Evolutionary conservation across 2,797 vertebrate genomes (phyloP).

Genomic region (Epinephelus awoara): DNA sequence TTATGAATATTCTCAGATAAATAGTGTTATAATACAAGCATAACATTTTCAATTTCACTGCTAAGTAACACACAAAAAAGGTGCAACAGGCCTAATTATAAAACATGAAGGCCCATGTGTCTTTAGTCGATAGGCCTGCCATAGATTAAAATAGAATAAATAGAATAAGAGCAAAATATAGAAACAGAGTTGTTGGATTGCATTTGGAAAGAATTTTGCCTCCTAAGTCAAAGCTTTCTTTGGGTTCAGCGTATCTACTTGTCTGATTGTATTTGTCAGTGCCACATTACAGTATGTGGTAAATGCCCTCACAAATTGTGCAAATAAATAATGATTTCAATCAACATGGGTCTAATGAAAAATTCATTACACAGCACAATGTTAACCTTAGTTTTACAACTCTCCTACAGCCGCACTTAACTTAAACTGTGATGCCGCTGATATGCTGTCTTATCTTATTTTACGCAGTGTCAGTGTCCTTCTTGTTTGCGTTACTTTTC

Average conservation of each 20-base stretch:
- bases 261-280: slow-evolving; percentile 77
- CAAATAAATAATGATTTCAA: slow-evolving; percentile 76
- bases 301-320: slow-evolving; percentile 78
- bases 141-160: slow-evolving; percentile 47
- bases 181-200: slow-evolving; percentile 58
- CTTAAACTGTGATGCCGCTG: slow-evolving; percentile 35
- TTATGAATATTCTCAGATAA: slow-evolving; percentile 86
- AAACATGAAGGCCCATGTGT: slow-evolving; percentile 51
- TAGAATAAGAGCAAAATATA: slow-evolving; percentile 50
- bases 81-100: slow-evolving; percentile 73
- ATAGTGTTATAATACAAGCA: slow-evolving; percentile 81
- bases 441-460: slow-evolving; percentile 11
- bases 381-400: slow-evolving; percentile 53
- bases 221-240: slow-evolving; percentile 74
- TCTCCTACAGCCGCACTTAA: slow-evolving; percentile 46
- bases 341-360: slow-evolving; percentile 64
- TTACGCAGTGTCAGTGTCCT: slow-evolving; percentile 30
- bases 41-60: slow-evolving; percentile 73
- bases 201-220: slow-evolving; percentile 62
- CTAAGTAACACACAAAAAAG: slow-evolving; percentile 75
- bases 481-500: slow-evolving; percentile 23
- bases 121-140: slow-evolving; percentile 41
- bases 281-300: slow-evolving; percentile 71
- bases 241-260: slow-evolving; percentile 75
- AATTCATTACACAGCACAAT: slow-evolving; percentile 58